phyloP scores from a whole-genome alignment of 2,888 invertebrate species.

The Amblyteles armatorius region DNA sequence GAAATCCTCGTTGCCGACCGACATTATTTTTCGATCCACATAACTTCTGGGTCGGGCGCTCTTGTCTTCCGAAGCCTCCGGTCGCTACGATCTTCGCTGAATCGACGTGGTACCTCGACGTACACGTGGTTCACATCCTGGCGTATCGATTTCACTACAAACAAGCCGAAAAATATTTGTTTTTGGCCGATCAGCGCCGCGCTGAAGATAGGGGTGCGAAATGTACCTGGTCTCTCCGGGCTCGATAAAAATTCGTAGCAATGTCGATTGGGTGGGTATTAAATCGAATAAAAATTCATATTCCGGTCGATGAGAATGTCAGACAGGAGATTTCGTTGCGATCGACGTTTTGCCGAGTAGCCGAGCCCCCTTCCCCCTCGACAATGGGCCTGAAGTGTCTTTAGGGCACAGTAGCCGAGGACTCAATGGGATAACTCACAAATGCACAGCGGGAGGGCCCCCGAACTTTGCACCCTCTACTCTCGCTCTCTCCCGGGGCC shows the following conservation, averaged over 20 bases:
- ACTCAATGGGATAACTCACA: slow-evolving; percentile 80
- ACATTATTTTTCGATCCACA: not conserved
- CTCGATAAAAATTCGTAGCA: not conserved
- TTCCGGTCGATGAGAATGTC: slow-evolving; percentile 22
- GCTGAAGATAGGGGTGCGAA: not conserved
- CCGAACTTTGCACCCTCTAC: slow-evolving; percentile 44
- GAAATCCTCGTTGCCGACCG: not conserved
- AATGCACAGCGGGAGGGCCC: slow-evolving; percentile 82
- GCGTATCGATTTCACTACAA: not conserved
- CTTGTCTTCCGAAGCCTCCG: not conserved
- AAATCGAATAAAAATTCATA: slow-evolving; percentile 15
- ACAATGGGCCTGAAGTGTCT: slow-evolving; percentile 81
- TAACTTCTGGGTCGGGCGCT: no score
- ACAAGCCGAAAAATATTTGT: not conserved
- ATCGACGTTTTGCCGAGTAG: slow-evolving; percentile 72
- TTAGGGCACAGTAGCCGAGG: slow-evolving; percentile 78
- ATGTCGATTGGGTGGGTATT: not conserved
- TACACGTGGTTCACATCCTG: not conserved
- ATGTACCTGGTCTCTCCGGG: not conserved
- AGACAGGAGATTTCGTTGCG: slow-evolving; percentile 73
- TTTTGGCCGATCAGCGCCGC: not conserved
- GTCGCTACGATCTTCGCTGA: not conserved
- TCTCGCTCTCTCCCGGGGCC: slow-evolving; percentile 71
- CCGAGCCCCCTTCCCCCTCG: slow-evolving; percentile 65
- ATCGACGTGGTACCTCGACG: not conserved